Evolutionary conservation across 2,888 invertebrate genomes (phyloP).

Genomic region (Eupsilia transversa): DNA sequence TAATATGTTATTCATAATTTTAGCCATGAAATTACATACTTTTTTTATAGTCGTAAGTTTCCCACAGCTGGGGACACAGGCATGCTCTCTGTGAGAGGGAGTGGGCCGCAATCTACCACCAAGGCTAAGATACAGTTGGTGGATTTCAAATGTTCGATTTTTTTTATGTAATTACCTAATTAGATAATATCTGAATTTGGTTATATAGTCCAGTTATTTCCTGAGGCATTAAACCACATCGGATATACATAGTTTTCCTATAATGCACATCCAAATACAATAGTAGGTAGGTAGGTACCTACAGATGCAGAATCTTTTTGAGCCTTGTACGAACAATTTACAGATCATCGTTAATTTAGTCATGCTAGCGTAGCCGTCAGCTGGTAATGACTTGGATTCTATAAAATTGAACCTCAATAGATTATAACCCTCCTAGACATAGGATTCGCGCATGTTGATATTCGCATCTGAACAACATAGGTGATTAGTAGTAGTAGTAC

Average conservation of each 20-base stretch:
- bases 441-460: too few relatives aligned
- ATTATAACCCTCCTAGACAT: too few relatives aligned
- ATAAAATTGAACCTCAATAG: too few relatives aligned
- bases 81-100: too few relatives aligned
- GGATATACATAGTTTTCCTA: background rate
- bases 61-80: background rate
- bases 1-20: background rate
- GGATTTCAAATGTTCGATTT: background rate
- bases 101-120: background rate
- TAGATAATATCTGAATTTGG: background rate
- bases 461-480: too few relatives aligned
- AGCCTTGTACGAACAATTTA: too few relatives aligned
- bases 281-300: background rate
- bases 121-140: background rate
- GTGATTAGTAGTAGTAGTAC: too few relatives aligned
- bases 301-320: background rate
- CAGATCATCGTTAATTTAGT: too few relatives aligned
- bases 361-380: too few relatives aligned
- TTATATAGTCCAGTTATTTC: background rate
- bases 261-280: background rate
- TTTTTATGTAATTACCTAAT: too few relatives aligned
- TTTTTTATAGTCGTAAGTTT: background rate
- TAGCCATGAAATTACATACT: background rate
- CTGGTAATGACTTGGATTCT: too few relatives aligned
- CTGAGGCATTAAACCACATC: slow-evolving; percentile 1